Conservation (phyloP, 2,113 vertebrate species). For the Vimba vimba region DNA sequence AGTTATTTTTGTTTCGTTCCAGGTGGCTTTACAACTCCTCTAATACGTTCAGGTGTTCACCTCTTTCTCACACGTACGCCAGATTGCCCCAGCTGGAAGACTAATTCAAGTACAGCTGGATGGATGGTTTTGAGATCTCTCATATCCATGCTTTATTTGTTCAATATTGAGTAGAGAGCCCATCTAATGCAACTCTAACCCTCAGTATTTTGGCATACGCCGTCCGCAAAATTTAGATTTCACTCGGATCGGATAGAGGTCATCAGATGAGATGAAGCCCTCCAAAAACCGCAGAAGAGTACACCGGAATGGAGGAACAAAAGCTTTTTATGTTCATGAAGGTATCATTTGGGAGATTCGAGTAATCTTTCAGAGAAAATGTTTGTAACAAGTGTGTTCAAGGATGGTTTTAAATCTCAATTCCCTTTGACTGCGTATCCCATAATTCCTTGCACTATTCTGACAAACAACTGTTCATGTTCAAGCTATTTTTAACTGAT, state of each 20-base stretch:
- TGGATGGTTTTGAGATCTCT: constrained; percentile 10
- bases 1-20: constrained; percentile 37
- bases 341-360: neutral
- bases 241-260: neutral
- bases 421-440: neutral
- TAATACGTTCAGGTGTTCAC: constrained; percentile 14
- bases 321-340: neutral
- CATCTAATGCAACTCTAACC: constrained; percentile 17
- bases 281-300: neutral
- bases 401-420: neutral
- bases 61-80: neutral
- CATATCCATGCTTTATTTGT: constrained; percentile 25
- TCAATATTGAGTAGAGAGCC: neutral
- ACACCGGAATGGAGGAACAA: neutral
- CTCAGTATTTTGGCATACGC: neutral
- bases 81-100: constrained; percentile 38
- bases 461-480: neutral
- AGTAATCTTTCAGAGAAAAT: neutral
- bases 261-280: constrained; percentile 13
- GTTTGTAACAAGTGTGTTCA: neutral
- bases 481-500: neutral
- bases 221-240: neutral
- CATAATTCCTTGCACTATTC: neutral
- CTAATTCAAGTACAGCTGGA: constrained; percentile 26
- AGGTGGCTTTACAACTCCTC: constrained; percentile 38